These are phyloP conservation scores for Neotoma lepida DNA, from an alignment of 2,113 vertebrate genomes.

Conservation along the genomic window DNA sequence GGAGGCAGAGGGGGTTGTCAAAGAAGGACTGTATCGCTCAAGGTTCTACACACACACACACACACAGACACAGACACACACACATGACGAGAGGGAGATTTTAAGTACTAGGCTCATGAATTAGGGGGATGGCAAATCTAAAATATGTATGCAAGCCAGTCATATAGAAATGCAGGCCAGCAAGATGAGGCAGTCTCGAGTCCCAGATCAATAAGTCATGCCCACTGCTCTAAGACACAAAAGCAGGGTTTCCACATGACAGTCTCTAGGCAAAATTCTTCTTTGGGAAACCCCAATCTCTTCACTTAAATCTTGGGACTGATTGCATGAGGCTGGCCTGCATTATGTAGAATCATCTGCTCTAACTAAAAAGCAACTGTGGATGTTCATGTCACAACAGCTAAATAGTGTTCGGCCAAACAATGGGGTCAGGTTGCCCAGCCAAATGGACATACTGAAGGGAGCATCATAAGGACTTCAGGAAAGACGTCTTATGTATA, in stretches of 20 bases:
- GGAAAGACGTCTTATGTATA: background rate
- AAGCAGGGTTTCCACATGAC: background rate
- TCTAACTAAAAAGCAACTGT: background rate
- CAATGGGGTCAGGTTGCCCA: background rate
- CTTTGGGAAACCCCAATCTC: background rate
- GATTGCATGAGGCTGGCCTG: background rate
- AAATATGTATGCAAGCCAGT: background rate
- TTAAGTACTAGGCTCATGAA: background rate
- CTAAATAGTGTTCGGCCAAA: background rate
- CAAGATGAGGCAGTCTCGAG: background rate
- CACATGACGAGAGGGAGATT: background rate
- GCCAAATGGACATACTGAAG: background rate
- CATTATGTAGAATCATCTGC: background rate
- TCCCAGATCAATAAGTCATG: slow-evolving; percentile 11
- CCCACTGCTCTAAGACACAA: background rate
- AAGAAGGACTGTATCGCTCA: background rate
- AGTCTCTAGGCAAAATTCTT: slow-evolving; percentile 2
- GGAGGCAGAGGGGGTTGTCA: background rate
- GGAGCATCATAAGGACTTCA: background rate
- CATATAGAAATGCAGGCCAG: slow-evolving; percentile 23
- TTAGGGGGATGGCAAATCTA: background rate
- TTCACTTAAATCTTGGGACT: background rate
- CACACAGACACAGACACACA: background rate
- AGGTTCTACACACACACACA: slow-evolving; percentile 25
- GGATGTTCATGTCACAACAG: background rate